Percentiles rank a stretch among this genome's conserved stretches.
phyloP scores from a whole-genome alignment of 2,888 invertebrate genomes.

The Kuschelorhynchus macadamiae region DNA sequence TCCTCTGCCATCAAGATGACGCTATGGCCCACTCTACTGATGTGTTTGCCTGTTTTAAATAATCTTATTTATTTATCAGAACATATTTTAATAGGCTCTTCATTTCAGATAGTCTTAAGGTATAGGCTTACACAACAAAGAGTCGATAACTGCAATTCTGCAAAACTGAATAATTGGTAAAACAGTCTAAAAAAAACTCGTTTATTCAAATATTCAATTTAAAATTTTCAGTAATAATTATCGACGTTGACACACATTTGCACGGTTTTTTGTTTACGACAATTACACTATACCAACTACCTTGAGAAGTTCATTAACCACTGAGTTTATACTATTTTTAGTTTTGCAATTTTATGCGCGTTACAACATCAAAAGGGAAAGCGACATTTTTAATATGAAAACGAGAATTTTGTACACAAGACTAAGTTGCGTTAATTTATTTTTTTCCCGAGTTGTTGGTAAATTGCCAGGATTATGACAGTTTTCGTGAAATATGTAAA shows the following conservation, averaged over 20 bases:
- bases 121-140: no score
- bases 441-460: conserved; percentile 27
- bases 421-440: conserved; percentile 36
- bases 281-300: conserved; percentile 54
- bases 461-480: conserved; percentile 26
- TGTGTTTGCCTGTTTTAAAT: no score
- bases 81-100: no score
- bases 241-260: conserved; percentile 56
- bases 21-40: no score
- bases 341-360: conserved; percentile 57
- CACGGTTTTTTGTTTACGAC: conserved; percentile 52
- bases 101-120: no score
- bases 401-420: conserved; percentile 41
- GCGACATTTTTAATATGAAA: conserved; percentile 56
- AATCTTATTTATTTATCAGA: no score
- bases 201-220: conserved; percentile 16
- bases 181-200: conserved; percentile 13
- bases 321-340: conserved; percentile 57
- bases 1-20: no score
- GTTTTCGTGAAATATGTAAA: no score
- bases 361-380: conserved; percentile 59
- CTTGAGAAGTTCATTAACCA: conserved; percentile 62
- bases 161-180: conserved; percentile 12
- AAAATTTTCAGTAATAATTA: conserved; percentile 40
- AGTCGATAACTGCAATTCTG: conserved; percentile 16